Conservation (phyloP, 2,113 vertebrate genomes). For the Sporophila hypoxantha region DNA sequence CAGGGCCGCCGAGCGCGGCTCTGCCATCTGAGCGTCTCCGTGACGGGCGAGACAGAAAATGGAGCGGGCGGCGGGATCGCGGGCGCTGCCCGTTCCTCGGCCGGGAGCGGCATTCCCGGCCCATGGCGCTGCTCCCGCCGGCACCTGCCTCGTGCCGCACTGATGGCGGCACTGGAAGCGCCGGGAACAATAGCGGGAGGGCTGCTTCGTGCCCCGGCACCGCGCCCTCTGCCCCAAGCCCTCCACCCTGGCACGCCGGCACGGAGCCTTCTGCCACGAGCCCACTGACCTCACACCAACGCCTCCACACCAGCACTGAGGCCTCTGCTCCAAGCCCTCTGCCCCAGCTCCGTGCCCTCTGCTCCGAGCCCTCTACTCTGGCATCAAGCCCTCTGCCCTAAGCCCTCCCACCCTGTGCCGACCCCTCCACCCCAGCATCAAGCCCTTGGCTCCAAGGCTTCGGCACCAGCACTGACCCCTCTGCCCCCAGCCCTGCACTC, state of each 20-base stretch:
- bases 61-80: neutral
- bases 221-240: neutral
- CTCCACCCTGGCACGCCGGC: neutral
- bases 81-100: neutral
- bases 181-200: neutral
- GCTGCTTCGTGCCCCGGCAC: neutral
- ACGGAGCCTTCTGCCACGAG: neutral
- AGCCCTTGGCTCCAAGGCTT: neutral
- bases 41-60: conserved; percentile 47
- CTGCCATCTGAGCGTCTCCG: conserved; percentile 46
- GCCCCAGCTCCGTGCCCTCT: neutral
- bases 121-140: neutral
- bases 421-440: neutral
- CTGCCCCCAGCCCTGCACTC: too few relatives aligned
- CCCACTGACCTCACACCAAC: neutral
- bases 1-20: neutral
- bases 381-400: neutral
- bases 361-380: neutral
- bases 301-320: neutral
- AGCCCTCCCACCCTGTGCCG: too few relatives aligned
- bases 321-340: neutral
- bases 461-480: neutral
- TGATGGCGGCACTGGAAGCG: neutral
- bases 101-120: neutral
- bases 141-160: neutral